Percentiles rank a stretch among this genome's conserved stretches.
Conservation (phyloP, 2,888 invertebrate species). For the Megastigmus dorsalis region DNA sequence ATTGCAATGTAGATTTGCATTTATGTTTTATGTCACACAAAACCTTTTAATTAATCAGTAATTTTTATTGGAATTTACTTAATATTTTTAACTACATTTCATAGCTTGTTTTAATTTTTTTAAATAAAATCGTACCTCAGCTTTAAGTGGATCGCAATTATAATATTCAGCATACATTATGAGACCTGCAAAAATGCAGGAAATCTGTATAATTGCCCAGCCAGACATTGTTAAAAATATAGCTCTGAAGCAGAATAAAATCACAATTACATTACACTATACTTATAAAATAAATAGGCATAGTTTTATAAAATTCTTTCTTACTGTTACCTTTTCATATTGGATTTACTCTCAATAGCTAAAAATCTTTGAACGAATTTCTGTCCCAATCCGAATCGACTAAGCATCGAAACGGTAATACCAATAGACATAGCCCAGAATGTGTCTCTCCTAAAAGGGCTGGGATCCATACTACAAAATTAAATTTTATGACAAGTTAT, state of each 20-base stretch:
- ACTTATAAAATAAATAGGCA: too few relatives aligned
- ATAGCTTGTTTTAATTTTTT: too few relatives aligned
- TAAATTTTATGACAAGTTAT: too few relatives aligned
- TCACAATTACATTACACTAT: neutral
- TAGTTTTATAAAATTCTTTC: neutral
- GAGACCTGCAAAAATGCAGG: constrained; percentile 79
- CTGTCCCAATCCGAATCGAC: constrained; percentile 78
- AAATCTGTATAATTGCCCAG: constrained; percentile 77
- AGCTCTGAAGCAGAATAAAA: constrained; percentile 64
- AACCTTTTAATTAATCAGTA: too few relatives aligned
- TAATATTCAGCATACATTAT: constrained; percentile 80
- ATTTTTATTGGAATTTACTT: too few relatives aligned
- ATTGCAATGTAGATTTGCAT: too few relatives aligned
- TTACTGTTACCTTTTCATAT: constrained; percentile 76
- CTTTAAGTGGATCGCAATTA: constrained; percentile 80
- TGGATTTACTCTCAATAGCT: constrained; percentile 77
- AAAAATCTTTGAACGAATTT: constrained; percentile 79
- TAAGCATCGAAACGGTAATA: constrained; percentile 77
- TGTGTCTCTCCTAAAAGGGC: constrained; percentile 78
- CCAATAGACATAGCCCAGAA: constrained; percentile 80
- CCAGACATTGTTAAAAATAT: constrained; percentile 74
- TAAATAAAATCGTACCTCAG: too few relatives aligned
- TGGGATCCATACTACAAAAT: constrained; percentile 77
- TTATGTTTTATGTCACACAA: too few relatives aligned
- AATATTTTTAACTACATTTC: too few relatives aligned